Evolutionary conservation across 1,140 invertebrate genomes (phyloP).

Genomic region (Megathymus violae): DNA sequence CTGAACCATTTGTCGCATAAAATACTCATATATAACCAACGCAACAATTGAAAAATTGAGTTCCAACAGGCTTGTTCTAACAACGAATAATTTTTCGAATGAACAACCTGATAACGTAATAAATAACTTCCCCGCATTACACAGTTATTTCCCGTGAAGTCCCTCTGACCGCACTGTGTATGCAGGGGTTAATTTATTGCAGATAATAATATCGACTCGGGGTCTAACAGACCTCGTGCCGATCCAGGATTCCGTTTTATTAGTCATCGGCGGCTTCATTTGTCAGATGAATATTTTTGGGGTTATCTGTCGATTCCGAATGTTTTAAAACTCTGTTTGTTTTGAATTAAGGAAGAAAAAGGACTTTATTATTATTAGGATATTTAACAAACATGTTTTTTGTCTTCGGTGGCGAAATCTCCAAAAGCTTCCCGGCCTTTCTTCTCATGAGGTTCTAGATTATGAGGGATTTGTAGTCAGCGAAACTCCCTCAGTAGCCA

Average conservation of each 20-base stretch:
- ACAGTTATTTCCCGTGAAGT: constrained; percentile 30
- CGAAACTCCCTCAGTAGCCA: too few relatives aligned
- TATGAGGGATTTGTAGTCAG: too few relatives aligned
- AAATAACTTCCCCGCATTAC: constrained; percentile 30
- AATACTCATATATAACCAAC: background rate
- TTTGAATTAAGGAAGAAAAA: too few relatives aligned
- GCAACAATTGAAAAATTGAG: background rate
- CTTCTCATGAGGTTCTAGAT: too few relatives aligned
- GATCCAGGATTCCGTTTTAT: constrained; percentile 24
- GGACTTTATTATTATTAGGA: too few relatives aligned
- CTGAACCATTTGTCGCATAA: background rate
- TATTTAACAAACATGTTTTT: too few relatives aligned
- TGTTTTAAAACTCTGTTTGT: too few relatives aligned
- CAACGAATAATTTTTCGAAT: constrained; percentile 27
- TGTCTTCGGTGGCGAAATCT: too few relatives aligned
- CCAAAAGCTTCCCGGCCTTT: too few relatives aligned
- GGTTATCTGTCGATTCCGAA: background rate
- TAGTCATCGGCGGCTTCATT: constrained; percentile 24
- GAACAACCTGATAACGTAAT: constrained; percentile 23
- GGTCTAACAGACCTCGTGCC: constrained; percentile 24
- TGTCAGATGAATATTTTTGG: constrained; percentile 19
- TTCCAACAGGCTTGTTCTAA: constrained; percentile 1
- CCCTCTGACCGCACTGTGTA: constrained; percentile 26
- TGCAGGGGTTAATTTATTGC: constrained; percentile 31
- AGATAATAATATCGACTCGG: constrained; percentile 20